A percentile compares a stretch with the other conserved stretches of the same genome.
phyloP scores from a whole-genome alignment of 1,140 invertebrate genomes.

The Zaprionus camerounensis region DNA sequence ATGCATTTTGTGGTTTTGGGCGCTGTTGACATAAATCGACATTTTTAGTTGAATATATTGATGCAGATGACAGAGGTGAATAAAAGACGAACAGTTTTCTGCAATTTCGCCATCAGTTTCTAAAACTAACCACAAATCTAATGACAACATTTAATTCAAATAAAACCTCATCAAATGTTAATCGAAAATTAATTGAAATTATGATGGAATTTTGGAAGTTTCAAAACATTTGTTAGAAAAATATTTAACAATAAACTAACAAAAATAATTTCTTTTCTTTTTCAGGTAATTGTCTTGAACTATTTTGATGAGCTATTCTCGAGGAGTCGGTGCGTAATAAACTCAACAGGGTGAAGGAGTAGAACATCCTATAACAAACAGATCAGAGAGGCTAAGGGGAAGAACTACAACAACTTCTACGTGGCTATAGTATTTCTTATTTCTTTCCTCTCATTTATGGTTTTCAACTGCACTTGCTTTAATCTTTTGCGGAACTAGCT shows the following conservation, averaged over 20 bases:
- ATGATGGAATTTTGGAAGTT: too few relatives aligned
- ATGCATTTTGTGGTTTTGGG: conserved; percentile 58
- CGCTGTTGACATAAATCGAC: conserved; percentile 61
- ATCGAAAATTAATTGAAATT: not conserved
- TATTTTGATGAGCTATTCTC: too few relatives aligned
- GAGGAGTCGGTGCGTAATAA: too few relatives aligned
- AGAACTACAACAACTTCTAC: too few relatives aligned
- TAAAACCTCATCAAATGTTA: not conserved
- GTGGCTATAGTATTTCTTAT: not conserved
- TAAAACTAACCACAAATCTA: too few relatives aligned
- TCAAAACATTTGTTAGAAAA: too few relatives aligned
- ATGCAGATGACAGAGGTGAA: not conserved
- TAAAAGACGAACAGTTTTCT: not conserved
- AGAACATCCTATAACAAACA: too few relatives aligned
- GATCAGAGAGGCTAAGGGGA: fast-evolving
- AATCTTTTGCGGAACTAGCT: not conserved
- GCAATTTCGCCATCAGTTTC: not conserved
- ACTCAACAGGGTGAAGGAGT: too few relatives aligned
- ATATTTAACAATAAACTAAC: not conserved
- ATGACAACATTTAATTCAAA: too few relatives aligned
- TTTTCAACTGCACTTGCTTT: not conserved
- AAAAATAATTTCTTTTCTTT: not conserved
- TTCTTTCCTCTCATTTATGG: not conserved
- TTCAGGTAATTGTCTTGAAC: conserved; percentile 43
- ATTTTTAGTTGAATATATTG: conserved; percentile 28